Evolutionary conservation across 2,888 invertebrate genomes (phyloP), one percentile per base, ranked within the genome.

Genomic region (Meliscaeva auricollis): DNA sequence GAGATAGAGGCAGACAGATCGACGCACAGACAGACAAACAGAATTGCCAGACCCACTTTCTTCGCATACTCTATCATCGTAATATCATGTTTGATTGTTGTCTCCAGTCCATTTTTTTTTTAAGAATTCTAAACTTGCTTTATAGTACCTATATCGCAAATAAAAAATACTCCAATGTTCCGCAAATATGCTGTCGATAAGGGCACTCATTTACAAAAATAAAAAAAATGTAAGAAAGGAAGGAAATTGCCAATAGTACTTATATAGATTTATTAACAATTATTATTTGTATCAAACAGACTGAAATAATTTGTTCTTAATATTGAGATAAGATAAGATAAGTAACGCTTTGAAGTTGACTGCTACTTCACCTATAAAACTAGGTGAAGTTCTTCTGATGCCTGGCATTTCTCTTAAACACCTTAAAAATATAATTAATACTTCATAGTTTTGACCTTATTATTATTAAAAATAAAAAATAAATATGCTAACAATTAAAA

Each of bases 271-370:
- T 22, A 26, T 7, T 5, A 41, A 9, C 9, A 38, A 41, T 7
- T 22, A 30, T 46, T 62, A 4, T 58, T 35, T 38, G 2, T 46
- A 46, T 46, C 44, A 26, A 60, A 60, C n/a, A 15, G 26, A 15
- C 26, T 26, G n/a, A 44, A 44, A 41, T 1, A 4, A 20, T 30
- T 32, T 66, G 11, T 66, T 48, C 32, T 56, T 35, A 35, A 35
- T 38, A 17, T 20, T 35, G 7, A 32, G 30, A 41, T 48, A 66
- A 32, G 46, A 64, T 60, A 48, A 46, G 64, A 66, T 66, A 48
- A 48, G 48, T 3, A 17, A 48, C 8, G 48, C 48, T 48, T 66
- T 66, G 13, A 66, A 35, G 32, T 66, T 46, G 11, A 4, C 26
- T 48, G 46, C 32, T 64, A 0, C 13, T 48, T 7, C 7, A 30